These are phyloP conservation scores for Acanthoscelides obtectus DNA, from an alignment of 2,888 invertebrate genomes.

Conservation along the genomic window DNA sequence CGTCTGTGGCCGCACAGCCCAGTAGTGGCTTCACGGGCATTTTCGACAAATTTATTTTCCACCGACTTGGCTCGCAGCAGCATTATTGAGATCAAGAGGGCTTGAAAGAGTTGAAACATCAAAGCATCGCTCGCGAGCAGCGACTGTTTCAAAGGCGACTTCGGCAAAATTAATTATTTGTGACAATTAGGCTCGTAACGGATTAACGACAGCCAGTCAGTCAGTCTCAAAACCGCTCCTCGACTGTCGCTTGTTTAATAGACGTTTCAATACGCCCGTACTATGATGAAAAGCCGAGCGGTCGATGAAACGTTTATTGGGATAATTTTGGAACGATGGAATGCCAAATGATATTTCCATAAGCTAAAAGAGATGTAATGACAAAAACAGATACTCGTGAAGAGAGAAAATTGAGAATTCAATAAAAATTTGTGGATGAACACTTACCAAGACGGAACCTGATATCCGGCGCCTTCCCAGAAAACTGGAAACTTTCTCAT, in stretches of 20 bases:
- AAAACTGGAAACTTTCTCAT: too few relatives aligned
- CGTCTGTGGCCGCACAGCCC: not conserved
- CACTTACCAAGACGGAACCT: too few relatives aligned
- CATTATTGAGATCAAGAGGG: not conserved
- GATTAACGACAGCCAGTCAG: not conserved
- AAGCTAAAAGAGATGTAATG: too few relatives aligned
- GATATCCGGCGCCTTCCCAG: too few relatives aligned
- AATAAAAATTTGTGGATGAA: too few relatives aligned
- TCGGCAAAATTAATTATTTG: not conserved
- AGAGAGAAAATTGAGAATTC: too few relatives aligned
- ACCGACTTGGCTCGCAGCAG: not conserved
- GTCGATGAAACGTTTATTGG: not conserved
- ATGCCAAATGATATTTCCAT: not conserved
- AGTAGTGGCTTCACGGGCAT: not conserved
- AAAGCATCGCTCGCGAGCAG: not conserved
- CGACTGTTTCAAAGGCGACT: not conserved
- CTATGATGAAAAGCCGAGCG: not conserved
- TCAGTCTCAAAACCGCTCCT: not conserved
- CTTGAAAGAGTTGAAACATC: not conserved
- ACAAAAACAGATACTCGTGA: too few relatives aligned
- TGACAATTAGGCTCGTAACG: not conserved
- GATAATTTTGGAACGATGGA: not conserved
- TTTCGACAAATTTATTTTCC: not conserved
- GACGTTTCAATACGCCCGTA: not conserved
- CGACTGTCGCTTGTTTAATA: not conserved